These are phyloP conservation scores for Simalia tracyae DNA, from an alignment of 2,797 vertebrate genomes.

Conservation along the genomic window DNA sequence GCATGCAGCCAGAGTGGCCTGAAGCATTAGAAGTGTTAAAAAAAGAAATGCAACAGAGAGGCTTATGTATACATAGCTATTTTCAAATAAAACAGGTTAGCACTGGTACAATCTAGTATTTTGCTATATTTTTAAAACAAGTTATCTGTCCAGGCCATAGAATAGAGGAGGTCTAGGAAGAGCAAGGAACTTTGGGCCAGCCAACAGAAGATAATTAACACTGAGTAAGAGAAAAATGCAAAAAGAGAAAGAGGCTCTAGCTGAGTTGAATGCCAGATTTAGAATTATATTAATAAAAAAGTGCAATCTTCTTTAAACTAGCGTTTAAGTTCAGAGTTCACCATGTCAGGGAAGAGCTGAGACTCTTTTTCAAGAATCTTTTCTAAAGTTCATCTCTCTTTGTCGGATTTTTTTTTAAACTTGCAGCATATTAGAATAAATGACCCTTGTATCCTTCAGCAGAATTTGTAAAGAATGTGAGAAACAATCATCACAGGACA, in stretches of 20 bases:
- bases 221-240: background rate
- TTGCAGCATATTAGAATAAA: background rate
- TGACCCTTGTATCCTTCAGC: background rate
- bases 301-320: background rate
- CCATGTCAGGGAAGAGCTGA: background rate
- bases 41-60: background rate
- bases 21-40: constrained; percentile 29
- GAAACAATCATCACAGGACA: background rate
- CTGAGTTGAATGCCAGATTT: background rate
- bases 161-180: background rate
- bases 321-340: background rate
- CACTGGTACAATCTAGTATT: background rate
- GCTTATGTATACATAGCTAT: background rate
- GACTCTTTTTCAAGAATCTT: background rate
- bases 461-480: background rate
- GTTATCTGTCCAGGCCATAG: background rate
- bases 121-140: constrained; percentile 3
- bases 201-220: background rate
- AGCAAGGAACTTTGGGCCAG: background rate
- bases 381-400: background rate
- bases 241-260: background rate
- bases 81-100: background rate
- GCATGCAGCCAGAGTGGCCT: constrained; percentile 4
- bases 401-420: background rate
- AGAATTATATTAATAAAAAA: background rate